Conservation (phyloP, 2,888 invertebrate species). For the Heliconius ismenius region DNA sequence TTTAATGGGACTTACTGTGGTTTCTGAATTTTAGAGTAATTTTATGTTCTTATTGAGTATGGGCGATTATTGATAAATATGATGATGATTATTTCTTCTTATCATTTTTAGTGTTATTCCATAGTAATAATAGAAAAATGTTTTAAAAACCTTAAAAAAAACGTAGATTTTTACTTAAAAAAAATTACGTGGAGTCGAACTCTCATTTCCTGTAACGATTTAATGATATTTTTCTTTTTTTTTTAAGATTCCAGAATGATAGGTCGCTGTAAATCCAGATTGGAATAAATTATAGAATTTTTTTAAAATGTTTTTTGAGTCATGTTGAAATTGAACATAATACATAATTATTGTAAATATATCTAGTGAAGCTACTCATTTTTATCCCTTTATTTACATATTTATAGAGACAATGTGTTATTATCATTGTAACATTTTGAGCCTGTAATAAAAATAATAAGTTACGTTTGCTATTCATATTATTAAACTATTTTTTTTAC, state of each 20-base stretch:
- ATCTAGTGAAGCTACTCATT: neutral
- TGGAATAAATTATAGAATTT: too few species aligned
- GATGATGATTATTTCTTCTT: neutral
- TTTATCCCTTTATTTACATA: conserved; percentile 7
- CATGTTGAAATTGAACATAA: neutral
- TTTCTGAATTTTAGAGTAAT: neutral
- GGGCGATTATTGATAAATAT: neutral
- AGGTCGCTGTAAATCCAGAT: too few species aligned
- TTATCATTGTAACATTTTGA: neutral
- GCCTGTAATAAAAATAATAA: neutral
- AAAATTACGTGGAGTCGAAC: neutral
- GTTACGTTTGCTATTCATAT: neutral
- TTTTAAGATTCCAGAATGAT: neutral
- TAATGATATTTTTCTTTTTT: neutral
- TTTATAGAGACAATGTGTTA: neutral
- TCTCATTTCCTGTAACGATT: neutral
- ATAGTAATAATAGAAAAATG: neutral
- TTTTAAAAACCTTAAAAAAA: too few species aligned
- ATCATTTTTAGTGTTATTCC: neutral
- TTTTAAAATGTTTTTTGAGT: neutral
- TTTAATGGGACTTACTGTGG: neutral
- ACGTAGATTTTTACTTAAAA: too few species aligned
- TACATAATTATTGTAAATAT: neutral
- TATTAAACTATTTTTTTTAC: neutral
- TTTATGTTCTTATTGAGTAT: neutral